phyloP scores from a whole-genome alignment of 2,113 vertebrate species.

The Engraulis encrasicolus region DNA sequence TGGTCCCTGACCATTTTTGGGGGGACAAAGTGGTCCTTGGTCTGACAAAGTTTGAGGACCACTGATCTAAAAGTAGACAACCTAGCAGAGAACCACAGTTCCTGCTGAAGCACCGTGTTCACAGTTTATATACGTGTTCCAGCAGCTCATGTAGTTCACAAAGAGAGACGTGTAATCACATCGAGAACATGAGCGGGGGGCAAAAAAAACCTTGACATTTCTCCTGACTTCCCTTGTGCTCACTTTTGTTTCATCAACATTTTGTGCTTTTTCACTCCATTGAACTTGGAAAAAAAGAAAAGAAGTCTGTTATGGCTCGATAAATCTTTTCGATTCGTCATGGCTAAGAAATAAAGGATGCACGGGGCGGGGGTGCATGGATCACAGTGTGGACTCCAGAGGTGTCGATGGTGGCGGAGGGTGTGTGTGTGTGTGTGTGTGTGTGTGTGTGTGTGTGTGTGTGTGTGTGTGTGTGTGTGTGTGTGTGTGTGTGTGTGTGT shows the following conservation, averaged over 20 bases:
- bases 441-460: too few relatives aligned
- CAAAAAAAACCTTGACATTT: background rate
- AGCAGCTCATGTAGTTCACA: background rate
- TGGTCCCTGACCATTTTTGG: too few relatives aligned
- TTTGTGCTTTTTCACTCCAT: background rate
- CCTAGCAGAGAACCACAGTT: background rate
- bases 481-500: too few relatives aligned
- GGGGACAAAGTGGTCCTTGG: too few relatives aligned
- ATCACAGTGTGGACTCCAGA: slow-evolving; percentile 83
- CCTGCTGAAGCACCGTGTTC: background rate
- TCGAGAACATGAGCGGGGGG: background rate
- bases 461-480: too few relatives aligned
- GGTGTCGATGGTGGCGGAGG: slow-evolving; percentile 81
- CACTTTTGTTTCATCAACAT: background rate
- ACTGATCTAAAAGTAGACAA: too few relatives aligned
- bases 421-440: too few relatives aligned
- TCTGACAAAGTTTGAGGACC: too few relatives aligned
- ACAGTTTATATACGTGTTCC: background rate
- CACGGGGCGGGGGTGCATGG: too few relatives aligned
- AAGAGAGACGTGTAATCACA: background rate
- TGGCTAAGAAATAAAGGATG: background rate
- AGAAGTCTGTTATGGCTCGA: background rate
- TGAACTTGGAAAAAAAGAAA: background rate
- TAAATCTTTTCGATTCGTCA: background rate
- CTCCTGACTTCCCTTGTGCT: background rate